Conservation (phyloP, 2,113 vertebrate species). For the Ctenodactylus gundi region DNA sequence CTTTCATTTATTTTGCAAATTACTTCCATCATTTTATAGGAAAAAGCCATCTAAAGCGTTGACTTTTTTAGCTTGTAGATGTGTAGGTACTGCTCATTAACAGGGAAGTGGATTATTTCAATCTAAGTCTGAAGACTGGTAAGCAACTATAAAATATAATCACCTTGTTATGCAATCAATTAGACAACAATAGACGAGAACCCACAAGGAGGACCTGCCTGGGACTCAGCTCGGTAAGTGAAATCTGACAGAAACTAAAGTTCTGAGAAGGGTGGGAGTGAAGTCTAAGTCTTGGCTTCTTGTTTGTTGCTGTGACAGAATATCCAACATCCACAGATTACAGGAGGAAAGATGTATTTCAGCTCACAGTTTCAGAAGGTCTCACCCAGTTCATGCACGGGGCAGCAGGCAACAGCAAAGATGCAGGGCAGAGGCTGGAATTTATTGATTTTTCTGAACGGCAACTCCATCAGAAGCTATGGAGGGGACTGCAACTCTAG, state of each 20-base stretch:
- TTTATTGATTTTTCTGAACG: neutral
- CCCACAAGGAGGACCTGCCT: neutral
- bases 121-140: neutral
- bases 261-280: neutral
- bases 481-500: neutral
- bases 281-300: too few species aligned
- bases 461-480: neutral
- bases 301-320: too few species aligned
- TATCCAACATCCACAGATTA: too few species aligned
- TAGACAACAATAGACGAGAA: neutral
- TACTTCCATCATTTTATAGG: neutral
- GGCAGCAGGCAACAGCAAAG: too few species aligned
- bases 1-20: conserved; percentile 46
- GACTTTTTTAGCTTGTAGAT: neutral
- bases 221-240: neutral
- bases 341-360: too few species aligned
- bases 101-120: conserved; percentile 26
- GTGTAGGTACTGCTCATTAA: neutral
- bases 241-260: neutral
- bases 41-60: neutral
- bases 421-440: too few species aligned
- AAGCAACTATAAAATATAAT: conserved; percentile 35
- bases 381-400: too few species aligned
- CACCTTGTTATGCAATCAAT: neutral
- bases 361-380: too few species aligned